Base-by-base conservation (phyloP, 2,797 vertebrate genomes). In the Poeciliopsis gracilis region DNA sequence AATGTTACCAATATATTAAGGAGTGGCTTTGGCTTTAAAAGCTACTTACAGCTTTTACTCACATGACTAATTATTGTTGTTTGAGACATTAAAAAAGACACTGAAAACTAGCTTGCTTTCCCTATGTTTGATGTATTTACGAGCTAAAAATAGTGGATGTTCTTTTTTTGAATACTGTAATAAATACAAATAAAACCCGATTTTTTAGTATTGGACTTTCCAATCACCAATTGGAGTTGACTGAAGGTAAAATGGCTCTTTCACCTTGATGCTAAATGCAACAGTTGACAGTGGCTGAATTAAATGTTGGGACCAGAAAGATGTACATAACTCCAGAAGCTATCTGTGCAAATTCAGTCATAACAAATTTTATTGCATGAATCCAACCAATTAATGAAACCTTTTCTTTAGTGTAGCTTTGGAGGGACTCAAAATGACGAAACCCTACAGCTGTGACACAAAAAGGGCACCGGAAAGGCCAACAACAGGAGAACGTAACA, bases 401-500 rank as follows among this genome's bases (percentile, higher is more conserved):
- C 0, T 73, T 18, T 67, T 1, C 47, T 23, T 69, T 6, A 78
- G 36, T 73, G 10, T 63, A 2, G 5, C 4, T 49, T 36, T 43
- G 8, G 20, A 46, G 43, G 23, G 16, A 43, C 71, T 45, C 38
- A 70, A 43, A 78, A 73, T 20, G 33, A 38, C 13, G 33, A n/a
- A 38, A 36, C 73, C 8, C 41, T 57, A 12, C 4, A 78, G 16
- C 18, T 33, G 2, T 13, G 77, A 28, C 7, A 28, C 43, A 57
- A 36, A 46, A 12, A 46, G 6, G 47, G 66, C 47, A 16, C 10
- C 0, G 20, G 7, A 51, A 66, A n/a, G 36, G 25, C 76, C 57
- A 81, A 86, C 69, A 79, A 87, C 41, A 81, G n/a, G 45, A 46
- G 11, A 30, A 76, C 16, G 66, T 43, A 59, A 67, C 12, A 63